These are phyloP conservation scores for Acrossocheilus fasciatus DNA, from an alignment of 2,797 vertebrate species.

Conservation along the genomic window DNA sequence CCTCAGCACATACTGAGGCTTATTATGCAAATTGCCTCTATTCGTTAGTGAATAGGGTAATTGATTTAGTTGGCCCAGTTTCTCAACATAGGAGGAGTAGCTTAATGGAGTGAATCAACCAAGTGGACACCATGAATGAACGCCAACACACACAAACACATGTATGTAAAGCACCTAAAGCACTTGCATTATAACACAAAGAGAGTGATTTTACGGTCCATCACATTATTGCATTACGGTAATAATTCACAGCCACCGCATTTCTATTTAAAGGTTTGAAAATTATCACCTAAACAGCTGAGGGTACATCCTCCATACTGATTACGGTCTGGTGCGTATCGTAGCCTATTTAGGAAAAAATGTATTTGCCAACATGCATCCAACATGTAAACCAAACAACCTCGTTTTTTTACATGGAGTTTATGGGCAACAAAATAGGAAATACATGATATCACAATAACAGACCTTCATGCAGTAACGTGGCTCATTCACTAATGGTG, in stretches of 20 bases:
- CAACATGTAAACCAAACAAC: background rate
- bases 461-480: background rate
- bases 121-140: background rate
- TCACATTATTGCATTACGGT: background rate
- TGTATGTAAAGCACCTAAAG: slow-evolving; percentile 16
- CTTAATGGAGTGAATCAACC: slow-evolving; percentile 31
- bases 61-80: slow-evolving; percentile 49
- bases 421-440: background rate
- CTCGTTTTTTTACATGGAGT: background rate
- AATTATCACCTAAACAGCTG: background rate
- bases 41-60: slow-evolving; percentile 53
- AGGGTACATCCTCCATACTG: background rate
- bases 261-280: background rate
- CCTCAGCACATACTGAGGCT: slow-evolving; percentile 1
- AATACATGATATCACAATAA: background rate
- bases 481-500: background rate
- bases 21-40: slow-evolving; percentile 51
- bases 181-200: slow-evolving; percentile 1
- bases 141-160: slow-evolving; percentile 1
- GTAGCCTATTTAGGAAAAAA: background rate
- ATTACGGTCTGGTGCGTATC: background rate
- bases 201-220: background rate
- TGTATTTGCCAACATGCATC: background rate
- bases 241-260: slow-evolving; percentile 7
- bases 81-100: slow-evolving; percentile 12